phyloP scores from a whole-genome alignment of 1,140 invertebrate genomes.

The Bacillus rossius region DNA sequence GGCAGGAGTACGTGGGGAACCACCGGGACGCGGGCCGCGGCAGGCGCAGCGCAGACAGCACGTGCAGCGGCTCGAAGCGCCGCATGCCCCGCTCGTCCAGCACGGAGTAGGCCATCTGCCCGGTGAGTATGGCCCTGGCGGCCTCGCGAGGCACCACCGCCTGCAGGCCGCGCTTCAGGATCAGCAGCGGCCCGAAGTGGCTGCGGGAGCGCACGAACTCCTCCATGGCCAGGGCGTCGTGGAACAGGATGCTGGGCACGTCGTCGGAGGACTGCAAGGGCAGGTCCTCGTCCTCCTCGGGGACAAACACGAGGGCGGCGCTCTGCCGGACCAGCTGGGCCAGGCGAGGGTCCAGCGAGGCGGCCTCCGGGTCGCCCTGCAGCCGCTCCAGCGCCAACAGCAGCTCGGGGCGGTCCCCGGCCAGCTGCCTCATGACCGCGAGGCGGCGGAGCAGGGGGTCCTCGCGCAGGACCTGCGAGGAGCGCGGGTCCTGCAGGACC shows the following conservation, averaged over 20 bases:
- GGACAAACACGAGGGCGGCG: conserved; percentile 59
- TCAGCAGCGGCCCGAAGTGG: conserved; percentile 56
- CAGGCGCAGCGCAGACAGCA: conserved; percentile 60
- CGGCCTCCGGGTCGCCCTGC: conserved; percentile 49
- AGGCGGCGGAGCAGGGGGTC: conserved; percentile 61
- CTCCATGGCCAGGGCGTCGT: conserved; percentile 68
- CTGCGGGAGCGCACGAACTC: conserved; percentile 60
- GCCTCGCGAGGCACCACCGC: conserved; percentile 70
- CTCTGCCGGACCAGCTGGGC: conserved; percentile 67
- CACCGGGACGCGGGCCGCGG: conserved; percentile 55
- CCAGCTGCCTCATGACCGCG: conserved; percentile 64
- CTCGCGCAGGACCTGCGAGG: conserved; percentile 48
- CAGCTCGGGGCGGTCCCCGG: conserved; percentile 56
- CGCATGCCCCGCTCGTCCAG: conserved; percentile 70
- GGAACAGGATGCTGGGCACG: conserved; percentile 57
- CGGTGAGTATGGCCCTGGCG: conserved; percentile 62
- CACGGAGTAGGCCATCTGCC: conserved; percentile 67
- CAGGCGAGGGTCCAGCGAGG: conserved; percentile 57
- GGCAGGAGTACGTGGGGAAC: conserved; percentile 59
- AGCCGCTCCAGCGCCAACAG: conserved; percentile 44
- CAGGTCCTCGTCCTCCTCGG: conserved; percentile 45
- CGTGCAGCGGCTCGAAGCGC: conserved; percentile 69
- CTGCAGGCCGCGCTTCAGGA: conserved; percentile 69
- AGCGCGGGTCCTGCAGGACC: conserved; percentile 55
- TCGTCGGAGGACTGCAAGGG: conserved; percentile 57